phyloP scores from a whole-genome alignment of 2,113 vertebrate species.

The Ciconia stormi region DNA sequence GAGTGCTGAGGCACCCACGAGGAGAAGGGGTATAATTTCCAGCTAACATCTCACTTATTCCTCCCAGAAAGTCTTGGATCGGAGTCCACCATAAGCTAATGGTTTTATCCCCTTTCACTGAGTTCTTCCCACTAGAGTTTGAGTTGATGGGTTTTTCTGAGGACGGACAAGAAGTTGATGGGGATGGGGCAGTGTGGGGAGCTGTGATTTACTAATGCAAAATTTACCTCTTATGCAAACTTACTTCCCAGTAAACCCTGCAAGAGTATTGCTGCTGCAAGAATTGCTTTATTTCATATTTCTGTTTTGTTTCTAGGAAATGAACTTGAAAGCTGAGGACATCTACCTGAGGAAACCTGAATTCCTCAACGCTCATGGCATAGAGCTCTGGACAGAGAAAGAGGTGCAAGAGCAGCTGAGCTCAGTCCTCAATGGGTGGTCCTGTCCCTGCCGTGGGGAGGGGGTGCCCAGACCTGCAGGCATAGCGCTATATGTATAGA shows the following conservation, averaged over 20 bases:
- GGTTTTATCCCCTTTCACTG: not conserved
- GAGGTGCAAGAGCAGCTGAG: constrained; percentile 71
- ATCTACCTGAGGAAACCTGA: constrained; percentile 78
- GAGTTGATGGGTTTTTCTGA: not conserved
- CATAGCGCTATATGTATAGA: fast-evolving
- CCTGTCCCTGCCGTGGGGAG: not conserved
- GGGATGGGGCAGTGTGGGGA: not conserved
- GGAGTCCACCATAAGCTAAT: not conserved
- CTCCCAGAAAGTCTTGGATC: not conserved
- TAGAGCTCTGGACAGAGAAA: constrained; percentile 82
- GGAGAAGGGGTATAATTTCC: not conserved
- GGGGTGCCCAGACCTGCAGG: not conserved
- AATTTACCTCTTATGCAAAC: not conserved
- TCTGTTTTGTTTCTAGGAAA: constrained; percentile 64
- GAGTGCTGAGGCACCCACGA: not conserved
- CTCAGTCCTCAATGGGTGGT: not conserved
- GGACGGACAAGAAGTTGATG: not conserved
- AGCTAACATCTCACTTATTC: not conserved
- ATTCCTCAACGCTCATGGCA: constrained; percentile 74
- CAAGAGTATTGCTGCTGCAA: not conserved
- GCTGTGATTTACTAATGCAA: not conserved
- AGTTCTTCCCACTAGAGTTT: not conserved
- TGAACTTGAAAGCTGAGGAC: constrained; percentile 74
- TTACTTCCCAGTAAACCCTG: not conserved
- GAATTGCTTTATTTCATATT: not conserved